These are phyloP conservation scores for Tenthredo notha DNA, from an alignment of 2,888 invertebrate genomes.

Conservation along the genomic window DNA sequence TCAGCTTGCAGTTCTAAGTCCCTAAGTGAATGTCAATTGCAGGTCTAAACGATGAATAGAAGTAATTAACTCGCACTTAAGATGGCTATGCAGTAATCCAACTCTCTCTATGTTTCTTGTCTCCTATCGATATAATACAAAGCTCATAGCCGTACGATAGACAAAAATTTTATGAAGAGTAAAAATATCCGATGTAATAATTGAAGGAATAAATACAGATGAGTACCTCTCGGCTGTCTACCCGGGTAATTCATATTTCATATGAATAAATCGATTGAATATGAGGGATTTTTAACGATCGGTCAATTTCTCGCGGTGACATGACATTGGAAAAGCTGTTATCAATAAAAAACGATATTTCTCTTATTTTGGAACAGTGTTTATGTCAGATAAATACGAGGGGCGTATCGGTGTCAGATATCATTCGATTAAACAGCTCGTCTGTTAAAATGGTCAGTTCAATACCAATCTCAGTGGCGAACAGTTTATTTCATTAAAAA, in stretches of 20 bases:
- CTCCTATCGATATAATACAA: not conserved
- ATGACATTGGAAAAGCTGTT: not conserved
- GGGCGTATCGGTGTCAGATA: conserved; percentile 63
- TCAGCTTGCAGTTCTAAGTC: not conserved
- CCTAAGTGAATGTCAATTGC: conserved; percentile 13
- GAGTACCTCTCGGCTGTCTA: not conserved
- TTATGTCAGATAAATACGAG: conserved; percentile 60
- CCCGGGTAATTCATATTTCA: no score
- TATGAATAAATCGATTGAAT: not conserved
- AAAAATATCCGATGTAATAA: conserved; percentile 8
- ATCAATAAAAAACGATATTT: conserved; percentile 23
- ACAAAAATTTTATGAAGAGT: not conserved
- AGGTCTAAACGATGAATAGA: not conserved
- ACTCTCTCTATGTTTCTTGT: not conserved
- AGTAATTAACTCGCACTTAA: conserved; percentile 26
- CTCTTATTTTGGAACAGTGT: conserved; percentile 20
- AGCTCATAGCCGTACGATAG: not conserved
- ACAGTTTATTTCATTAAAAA: not conserved
- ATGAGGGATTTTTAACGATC: not conserved
- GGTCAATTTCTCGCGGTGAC: not conserved
- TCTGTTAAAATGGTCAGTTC: conserved; percentile 33
- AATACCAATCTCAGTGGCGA: not conserved
- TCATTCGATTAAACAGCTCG: conserved; percentile 21
- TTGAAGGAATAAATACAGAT: not conserved
- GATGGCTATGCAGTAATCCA: not conserved